Evolutionary conservation across 2,888 invertebrate genomes (phyloP), one percentile per base, ranked within the genome.

Genomic region (Drosophila anomalata): DNA sequence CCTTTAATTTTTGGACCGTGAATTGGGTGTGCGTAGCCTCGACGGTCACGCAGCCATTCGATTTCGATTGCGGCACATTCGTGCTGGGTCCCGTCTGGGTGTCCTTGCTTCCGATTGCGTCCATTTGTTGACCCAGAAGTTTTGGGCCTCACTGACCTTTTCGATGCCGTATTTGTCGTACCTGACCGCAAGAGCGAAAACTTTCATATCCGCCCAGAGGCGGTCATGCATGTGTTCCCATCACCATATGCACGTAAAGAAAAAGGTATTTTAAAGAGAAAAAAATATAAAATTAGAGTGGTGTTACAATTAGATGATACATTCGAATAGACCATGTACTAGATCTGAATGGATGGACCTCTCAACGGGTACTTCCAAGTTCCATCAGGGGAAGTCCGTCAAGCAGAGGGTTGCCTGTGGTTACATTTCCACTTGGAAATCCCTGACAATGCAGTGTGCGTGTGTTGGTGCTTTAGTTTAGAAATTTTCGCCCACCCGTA

Each of bases 111-210:
- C 47, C 81, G 46, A 63, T 62, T 68, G 56, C 63, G 39, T 68
- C 67, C 62, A 65, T 75, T 78, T 57, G 60, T 55, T 58, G 56
- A 48, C 31, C 24, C 59, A 61, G 74, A 79, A 57, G 22, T 56
- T 77, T 66, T 14, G 50, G 51, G 54, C 51, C 57, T 14, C 56
- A 41, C 44, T 44, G 56, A 71, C 66, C 54, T 63, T 77, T 66
- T 51, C 51, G 3, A 51, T 46, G 36, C 62, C 61, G 24, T 47
- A 62, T 62, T 61, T 62, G 61, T 60, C 52, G 57, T 46, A 48
- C 52, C 62, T 59, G 61, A 65, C 52, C 69, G 55, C 67, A 56
- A 36, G 8, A 36, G 41, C 67, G 47, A 56, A 63, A 81, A 73
- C 57, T 73, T 76, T 76, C 55, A 46, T 54, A 58, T 73, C 50